These are phyloP conservation scores for Cyprichromis sp. DNA, from an alignment of 2,113 vertebrate genomes.

Conservation along the genomic window DNA sequence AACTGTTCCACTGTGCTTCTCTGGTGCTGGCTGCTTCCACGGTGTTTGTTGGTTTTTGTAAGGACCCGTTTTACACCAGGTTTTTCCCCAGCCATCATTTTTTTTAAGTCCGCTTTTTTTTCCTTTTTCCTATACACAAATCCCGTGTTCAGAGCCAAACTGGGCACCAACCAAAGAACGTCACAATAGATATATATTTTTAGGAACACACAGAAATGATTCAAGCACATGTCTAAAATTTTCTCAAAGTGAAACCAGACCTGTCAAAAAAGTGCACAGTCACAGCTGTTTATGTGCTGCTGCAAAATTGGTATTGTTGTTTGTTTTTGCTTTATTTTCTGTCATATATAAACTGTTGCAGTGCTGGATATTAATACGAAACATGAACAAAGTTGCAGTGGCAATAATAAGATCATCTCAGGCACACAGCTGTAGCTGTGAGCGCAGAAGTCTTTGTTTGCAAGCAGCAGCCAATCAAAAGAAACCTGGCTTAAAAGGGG, in stretches of 20 bases:
- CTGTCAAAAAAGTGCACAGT: neutral
- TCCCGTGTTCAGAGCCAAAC: neutral
- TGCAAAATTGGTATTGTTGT: neutral
- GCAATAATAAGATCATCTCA: neutral
- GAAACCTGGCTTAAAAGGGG: neutral
- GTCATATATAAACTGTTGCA: neutral
- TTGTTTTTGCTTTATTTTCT: neutral
- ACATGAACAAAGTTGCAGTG: neutral
- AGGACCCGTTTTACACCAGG: neutral
- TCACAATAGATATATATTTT: neutral
- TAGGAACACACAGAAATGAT: neutral
- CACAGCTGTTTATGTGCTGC: neutral
- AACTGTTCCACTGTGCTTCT: neutral
- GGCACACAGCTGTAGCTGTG: neutral
- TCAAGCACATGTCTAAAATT: neutral
- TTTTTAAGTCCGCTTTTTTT: neutral
- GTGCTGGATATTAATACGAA: neutral
- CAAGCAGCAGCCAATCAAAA: neutral
- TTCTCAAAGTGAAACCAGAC: neutral
- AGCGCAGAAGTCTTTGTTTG: rapidly evolving
- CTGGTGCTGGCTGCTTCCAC: neutral
- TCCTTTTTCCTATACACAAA: neutral
- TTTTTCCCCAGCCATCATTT: neutral
- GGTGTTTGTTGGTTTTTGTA: neutral
- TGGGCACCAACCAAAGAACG: neutral